These are phyloP conservation scores for Idaea biselata DNA, from an alignment of 2,888 invertebrate genomes.

Conservation along the genomic window DNA sequence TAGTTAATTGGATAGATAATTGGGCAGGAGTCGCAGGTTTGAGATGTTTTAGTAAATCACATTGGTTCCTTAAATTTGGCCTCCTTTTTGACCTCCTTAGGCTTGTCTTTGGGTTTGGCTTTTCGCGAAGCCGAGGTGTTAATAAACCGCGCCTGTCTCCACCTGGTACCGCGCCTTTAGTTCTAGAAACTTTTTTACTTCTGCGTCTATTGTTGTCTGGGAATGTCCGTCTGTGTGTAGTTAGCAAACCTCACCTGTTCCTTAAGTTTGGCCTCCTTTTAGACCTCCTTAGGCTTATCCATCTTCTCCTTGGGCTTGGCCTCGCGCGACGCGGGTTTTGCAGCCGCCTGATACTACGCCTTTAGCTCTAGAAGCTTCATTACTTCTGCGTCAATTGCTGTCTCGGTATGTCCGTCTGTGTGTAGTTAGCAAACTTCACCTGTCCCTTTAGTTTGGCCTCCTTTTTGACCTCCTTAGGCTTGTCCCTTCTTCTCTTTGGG, in stretches of 20 bases:
- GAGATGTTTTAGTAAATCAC: constrained; percentile 2
- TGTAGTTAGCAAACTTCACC: no score
- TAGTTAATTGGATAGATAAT: neutral
- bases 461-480: constrained; percentile 44
- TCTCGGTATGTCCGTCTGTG: no score
- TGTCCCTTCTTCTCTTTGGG: constrained; percentile 54
- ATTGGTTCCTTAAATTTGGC: constrained; percentile 52
- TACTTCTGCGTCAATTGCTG: no score
- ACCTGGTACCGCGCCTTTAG: constrained; percentile 83
- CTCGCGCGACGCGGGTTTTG: constrained; percentile 47
- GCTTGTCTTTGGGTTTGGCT: constrained; percentile 48
- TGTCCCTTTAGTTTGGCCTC: no score
- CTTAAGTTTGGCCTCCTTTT: constrained; percentile 41
- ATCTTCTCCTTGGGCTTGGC: constrained; percentile 54
- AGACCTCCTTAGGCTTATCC: constrained; percentile 44
- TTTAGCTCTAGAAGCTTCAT: no score
- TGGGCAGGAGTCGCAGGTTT: no score
- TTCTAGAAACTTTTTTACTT: constrained; percentile 79
- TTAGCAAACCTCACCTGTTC: constrained; percentile 43
- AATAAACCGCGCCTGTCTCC: constrained; percentile 79
- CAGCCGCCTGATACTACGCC: no score
- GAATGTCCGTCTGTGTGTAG: neutral
- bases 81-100: constrained; percentile 44
- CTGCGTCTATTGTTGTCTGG: constrained; percentile 75
- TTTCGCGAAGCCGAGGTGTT: constrained; percentile 51